phyloP scores from a whole-genome alignment of 2,113 vertebrate species.

The Hyla sarda region DNA sequence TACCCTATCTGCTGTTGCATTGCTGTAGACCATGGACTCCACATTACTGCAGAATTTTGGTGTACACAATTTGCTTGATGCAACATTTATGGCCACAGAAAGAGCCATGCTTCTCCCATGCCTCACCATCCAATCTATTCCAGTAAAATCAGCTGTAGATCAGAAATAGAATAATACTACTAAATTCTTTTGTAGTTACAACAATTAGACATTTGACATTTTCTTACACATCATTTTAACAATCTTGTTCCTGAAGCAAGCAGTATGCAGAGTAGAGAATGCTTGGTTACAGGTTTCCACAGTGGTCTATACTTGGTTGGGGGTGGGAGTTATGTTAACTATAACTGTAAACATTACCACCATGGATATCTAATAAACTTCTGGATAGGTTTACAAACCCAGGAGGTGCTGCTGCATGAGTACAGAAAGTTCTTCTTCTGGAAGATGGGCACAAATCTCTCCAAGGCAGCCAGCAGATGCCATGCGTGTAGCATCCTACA shows the following conservation, averaged over 20 bases:
- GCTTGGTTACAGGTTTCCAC: not conserved
- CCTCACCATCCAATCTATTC: slow-evolving; percentile 98
- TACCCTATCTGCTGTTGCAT: slow-evolving; percentile 90
- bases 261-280: too few species aligned
- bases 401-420: slow-evolving; percentile 89
- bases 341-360: not conserved
- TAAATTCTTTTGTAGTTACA: not conserved
- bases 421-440: slow-evolving; percentile 87
- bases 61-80: slow-evolving; percentile 81
- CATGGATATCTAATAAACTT: not conserved
- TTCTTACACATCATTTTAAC: too few species aligned
- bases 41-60: slow-evolving; percentile 80
- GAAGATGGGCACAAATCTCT: slow-evolving; percentile 91
- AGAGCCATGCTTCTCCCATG: slow-evolving; percentile 93
- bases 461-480: slow-evolving; percentile 93
- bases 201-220: too few species aligned
- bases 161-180: not conserved
- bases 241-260: not conserved
- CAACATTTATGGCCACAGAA: slow-evolving; percentile 84
- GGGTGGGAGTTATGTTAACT: not conserved
- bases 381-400: slow-evolving; percentile 73
- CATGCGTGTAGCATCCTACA: slow-evolving; percentile 92
- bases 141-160: slow-evolving; percentile 85
- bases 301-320: not conserved
- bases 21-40: slow-evolving; percentile 85